Conservation (phyloP, 2,888 invertebrate genomes). For the Galerucella nymphaeae region DNA sequence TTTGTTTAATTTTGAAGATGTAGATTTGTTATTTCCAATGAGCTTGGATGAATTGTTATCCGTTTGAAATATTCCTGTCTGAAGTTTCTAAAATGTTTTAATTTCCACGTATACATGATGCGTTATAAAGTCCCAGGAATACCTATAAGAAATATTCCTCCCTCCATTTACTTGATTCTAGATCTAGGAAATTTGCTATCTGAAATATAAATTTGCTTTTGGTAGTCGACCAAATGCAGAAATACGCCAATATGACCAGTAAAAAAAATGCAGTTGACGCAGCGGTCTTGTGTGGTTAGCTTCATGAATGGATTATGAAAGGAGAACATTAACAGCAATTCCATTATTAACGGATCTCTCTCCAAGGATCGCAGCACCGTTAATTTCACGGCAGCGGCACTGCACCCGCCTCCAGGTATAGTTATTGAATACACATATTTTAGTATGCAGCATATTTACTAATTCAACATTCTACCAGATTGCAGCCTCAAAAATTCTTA, state of each 20-base stretch:
- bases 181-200: slow-evolving; percentile 3
- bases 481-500: slow-evolving; percentile 24
- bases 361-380: slow-evolving; percentile 30
- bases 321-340: slow-evolving; percentile 33
- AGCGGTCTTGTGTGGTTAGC: slow-evolving; percentile 30
- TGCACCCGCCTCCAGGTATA: slow-evolving; percentile 26
- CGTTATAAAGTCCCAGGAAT: not conserved
- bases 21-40: too few species aligned
- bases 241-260: slow-evolving; percentile 14
- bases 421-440: slow-evolving; percentile 37
- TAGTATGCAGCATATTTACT: slow-evolving; percentile 34
- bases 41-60: too few species aligned
- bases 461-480: slow-evolving; percentile 17
- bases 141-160: not conserved
- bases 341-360: slow-evolving; percentile 35
- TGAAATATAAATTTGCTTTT: slow-evolving; percentile 1
- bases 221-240: slow-evolving; percentile 20
- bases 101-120: too few species aligned
- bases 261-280: slow-evolving; percentile 26
- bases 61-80: too few species aligned
- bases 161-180: not conserved
- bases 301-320: slow-evolving; percentile 34
- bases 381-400: slow-evolving; percentile 26
- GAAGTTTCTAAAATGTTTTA: too few species aligned
- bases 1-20: too few species aligned